Evolutionary conservation across 2,113 vertebrate species (phyloP).

Genomic region (Pterocles burchelli): DNA sequence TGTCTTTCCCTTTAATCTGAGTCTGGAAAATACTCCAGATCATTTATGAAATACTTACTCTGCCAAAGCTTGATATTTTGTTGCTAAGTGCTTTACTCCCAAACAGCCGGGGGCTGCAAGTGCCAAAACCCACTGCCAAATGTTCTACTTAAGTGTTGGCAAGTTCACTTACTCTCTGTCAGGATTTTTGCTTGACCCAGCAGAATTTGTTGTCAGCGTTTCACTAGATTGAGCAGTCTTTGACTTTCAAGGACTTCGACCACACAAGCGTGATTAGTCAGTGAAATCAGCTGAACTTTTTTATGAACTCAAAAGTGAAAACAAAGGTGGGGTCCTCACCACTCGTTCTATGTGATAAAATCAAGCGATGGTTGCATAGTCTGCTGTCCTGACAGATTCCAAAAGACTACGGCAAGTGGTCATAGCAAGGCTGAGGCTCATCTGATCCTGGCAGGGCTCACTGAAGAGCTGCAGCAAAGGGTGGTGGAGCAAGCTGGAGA

Average conservation of each 20-base stretch:
- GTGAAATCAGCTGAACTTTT: background rate
- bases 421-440: background rate
- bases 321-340: background rate
- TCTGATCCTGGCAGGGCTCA: background rate
- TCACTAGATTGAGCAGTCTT: conserved; percentile 28
- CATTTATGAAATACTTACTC: background rate
- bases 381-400: background rate
- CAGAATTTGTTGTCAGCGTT: conserved; percentile 12
- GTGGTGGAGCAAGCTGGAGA: background rate
- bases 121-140: conserved; percentile 6
- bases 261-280: background rate
- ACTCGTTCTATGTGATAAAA: accelerated
- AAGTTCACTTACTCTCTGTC: background rate
- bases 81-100: background rate
- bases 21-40: background rate
- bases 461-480: background rate
- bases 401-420: background rate
- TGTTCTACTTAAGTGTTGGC: conserved; percentile 3
- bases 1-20: conserved; percentile 2
- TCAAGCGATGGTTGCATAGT: background rate
- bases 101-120: background rate
- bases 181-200: background rate
- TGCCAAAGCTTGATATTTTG: conserved; percentile 22
- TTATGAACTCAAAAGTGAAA: background rate
- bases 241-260: background rate